Evolutionary conservation across 2,113 vertebrate genomes (phyloP).

Genomic region (Anhinga rufa): DNA sequence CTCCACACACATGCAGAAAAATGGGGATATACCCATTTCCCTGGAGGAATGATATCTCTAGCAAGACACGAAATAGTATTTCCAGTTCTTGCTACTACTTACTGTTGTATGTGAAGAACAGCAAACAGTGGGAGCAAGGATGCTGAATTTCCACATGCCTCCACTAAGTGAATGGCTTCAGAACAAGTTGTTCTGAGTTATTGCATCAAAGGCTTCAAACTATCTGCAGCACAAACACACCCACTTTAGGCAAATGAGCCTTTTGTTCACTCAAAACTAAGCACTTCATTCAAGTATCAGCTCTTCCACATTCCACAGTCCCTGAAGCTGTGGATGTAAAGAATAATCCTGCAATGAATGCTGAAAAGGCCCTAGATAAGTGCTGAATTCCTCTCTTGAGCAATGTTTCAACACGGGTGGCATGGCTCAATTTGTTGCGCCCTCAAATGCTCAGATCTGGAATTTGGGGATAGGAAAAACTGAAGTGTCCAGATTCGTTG

Average conservation of each 20-base stretch:
- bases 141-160: background rate
- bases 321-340: background rate
- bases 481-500: background rate
- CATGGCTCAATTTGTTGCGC: background rate
- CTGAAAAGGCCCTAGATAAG: background rate
- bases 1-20: rapidly evolving
- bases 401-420: background rate
- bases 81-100: background rate
- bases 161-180: background rate
- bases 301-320: background rate
- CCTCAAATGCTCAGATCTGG: background rate
- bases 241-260: slow-evolving; percentile 48
- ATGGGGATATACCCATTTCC: background rate
- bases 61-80: background rate
- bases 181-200: slow-evolving; percentile 16
- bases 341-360: background rate
- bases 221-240: slow-evolving; percentile 39
- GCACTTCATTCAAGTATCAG: slow-evolving; percentile 36
- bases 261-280: slow-evolving; percentile 39
- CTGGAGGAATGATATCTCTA: background rate
- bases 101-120: background rate
- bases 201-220: slow-evolving; percentile 28
- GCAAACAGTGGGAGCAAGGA: background rate
- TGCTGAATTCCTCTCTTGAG: background rate
- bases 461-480: background rate